These are phyloP conservation scores for Scaptomyza hsui DNA, from an alignment of 1,140 invertebrate genomes.

Conservation along the genomic window DNA sequence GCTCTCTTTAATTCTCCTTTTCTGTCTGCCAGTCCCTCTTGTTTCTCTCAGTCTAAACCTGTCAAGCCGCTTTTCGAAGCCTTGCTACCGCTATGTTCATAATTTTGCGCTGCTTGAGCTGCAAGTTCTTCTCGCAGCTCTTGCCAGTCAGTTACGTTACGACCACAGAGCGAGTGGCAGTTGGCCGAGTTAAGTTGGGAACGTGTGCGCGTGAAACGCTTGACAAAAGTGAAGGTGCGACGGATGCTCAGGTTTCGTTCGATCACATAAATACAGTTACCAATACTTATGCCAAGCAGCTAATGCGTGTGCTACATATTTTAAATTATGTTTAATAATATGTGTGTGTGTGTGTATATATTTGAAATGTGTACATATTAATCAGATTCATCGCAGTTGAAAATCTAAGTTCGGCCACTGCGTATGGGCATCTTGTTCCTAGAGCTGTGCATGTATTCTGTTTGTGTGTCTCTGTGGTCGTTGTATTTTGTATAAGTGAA, in stretches of 20 bases:
- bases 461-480: conserved; percentile 42
- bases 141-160: conserved; percentile 52
- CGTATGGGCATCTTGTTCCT: conserved; percentile 33
- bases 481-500: conserved; percentile 78
- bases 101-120: conserved; percentile 60
- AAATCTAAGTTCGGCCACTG: conserved; percentile 39
- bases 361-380: conserved; percentile 9
- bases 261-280: conserved; percentile 29
- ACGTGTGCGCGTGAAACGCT: conserved; percentile 40
- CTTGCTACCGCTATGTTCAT: conserved; percentile 50
- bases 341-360: background rate
- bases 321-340: conserved; percentile 6
- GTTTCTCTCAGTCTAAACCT: conserved; percentile 46
- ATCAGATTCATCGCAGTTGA: conserved; percentile 42
- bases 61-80: conserved; percentile 60
- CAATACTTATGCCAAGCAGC: conserved; percentile 19
- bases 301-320: conserved; percentile 23
- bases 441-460: conserved; percentile 25
- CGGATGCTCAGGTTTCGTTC: conserved; percentile 41
- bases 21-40: conserved; percentile 1
- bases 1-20: conserved; percentile 22
- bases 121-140: conserved; percentile 39
- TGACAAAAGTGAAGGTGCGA: conserved; percentile 75
- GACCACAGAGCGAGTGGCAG: conserved; percentile 66
- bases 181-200: conserved; percentile 29